phyloP scores from a whole-genome alignment of 2,113 vertebrate genomes.

The Merops nubicus region DNA sequence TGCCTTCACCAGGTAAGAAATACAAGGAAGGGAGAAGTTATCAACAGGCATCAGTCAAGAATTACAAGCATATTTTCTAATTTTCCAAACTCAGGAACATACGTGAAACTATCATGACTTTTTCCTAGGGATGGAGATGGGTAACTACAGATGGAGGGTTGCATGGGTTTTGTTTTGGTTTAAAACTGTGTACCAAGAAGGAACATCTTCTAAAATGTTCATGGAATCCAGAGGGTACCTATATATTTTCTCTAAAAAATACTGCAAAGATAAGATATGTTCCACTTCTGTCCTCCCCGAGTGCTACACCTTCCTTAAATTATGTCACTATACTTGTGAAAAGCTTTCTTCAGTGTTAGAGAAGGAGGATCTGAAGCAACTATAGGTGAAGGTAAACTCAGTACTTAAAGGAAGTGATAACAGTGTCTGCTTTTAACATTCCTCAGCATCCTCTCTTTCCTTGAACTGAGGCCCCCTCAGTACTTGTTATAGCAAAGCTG shows the following conservation, averaged over 20 bases:
- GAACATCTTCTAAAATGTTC: not conserved
- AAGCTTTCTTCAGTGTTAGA: not conserved
- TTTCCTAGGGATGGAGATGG: not conserved
- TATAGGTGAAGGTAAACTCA: not conserved
- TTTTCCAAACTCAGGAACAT: not conserved
- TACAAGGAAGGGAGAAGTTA: not conserved
- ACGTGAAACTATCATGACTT: not conserved
- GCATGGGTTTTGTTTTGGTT: not conserved
- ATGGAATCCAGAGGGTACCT: not conserved
- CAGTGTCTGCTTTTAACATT: slow-evolving; percentile 49
- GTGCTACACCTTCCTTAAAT: not conserved
- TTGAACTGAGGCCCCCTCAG: not conserved
- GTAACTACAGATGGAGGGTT: not conserved
- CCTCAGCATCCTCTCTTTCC: not conserved
- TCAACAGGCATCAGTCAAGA: not conserved
- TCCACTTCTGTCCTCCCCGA: not conserved
- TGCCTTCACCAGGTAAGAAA: not conserved
- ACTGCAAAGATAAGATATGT: not conserved
- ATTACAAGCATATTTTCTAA: not conserved
- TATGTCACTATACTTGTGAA: not conserved
- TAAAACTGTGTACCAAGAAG: not conserved
- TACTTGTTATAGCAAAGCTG: not conserved
- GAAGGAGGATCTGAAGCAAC: not conserved
- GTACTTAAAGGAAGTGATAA: not conserved
- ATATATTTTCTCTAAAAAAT: not conserved